These are phyloP conservation scores for Danionella cerebrum DNA, from an alignment of 2,113 vertebrate species.

Conservation along the genomic window DNA sequence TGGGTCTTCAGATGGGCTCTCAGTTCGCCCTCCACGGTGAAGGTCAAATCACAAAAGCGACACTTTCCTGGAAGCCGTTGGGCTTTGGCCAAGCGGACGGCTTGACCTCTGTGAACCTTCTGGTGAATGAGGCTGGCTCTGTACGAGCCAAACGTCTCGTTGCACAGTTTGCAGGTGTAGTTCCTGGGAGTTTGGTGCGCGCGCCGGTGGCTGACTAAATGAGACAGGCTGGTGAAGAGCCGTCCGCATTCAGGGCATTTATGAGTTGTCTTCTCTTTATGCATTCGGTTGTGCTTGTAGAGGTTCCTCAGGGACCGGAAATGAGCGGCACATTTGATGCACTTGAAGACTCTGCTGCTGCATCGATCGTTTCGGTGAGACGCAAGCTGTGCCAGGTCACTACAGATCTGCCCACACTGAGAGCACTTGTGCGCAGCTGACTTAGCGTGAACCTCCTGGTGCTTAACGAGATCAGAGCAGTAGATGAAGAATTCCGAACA, in stretches of 20 bases:
- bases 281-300: conserved; percentile 33
- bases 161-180: conserved; percentile 56
- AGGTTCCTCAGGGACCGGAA: conserved; percentile 31
- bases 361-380: conserved; percentile 26
- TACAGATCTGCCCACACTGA: conserved; percentile 24
- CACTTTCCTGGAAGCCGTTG: conserved; percentile 45
- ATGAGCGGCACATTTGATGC: conserved; percentile 31
- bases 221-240: conserved; percentile 28
- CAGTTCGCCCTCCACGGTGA: conserved; percentile 54
- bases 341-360: conserved; percentile 32
- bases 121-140: conserved; percentile 47
- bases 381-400: accelerated
- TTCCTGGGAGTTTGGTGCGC: conserved; percentile 18
- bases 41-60: conserved; percentile 56
- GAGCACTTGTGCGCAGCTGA: conserved; percentile 1
- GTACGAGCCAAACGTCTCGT: conserved; percentile 46
- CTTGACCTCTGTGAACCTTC: conserved; percentile 38
- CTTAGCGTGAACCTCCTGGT: conserved; percentile 51
- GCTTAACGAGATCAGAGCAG: conserved; percentile 60
- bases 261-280: conserved; percentile 34
- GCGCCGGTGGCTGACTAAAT: conserved; percentile 24
- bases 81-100: conserved; percentile 23
- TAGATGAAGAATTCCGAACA: conserved; percentile 61
- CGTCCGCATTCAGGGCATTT: conserved; percentile 39
- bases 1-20: conserved; percentile 62